phyloP scores from a whole-genome alignment of 2,888 invertebrate genomes.

The Falcaria lacertinaria region DNA sequence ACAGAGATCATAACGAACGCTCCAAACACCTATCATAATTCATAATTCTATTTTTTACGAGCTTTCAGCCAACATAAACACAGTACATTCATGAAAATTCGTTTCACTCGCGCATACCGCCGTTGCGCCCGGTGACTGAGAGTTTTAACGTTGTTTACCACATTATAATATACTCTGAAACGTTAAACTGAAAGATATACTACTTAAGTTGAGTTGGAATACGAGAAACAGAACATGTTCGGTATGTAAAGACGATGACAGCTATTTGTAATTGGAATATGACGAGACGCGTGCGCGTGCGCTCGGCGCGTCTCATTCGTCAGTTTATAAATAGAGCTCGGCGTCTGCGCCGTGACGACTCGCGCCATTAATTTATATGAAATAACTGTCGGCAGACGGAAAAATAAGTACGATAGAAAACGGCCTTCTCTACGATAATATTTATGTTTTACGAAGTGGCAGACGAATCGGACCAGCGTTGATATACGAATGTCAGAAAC shows the following conservation, averaged over 20 bases:
- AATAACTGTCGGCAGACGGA: slow-evolving; percentile 79
- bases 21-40: slow-evolving; percentile 68
- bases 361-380: slow-evolving; percentile 80
- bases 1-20: slow-evolving; percentile 57
- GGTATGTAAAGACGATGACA: slow-evolving; percentile 68
- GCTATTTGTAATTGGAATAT: slow-evolving; percentile 79
- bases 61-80: slow-evolving; percentile 29
- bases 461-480: slow-evolving; percentile 50
- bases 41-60: slow-evolving; percentile 73
- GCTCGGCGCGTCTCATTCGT: slow-evolving; percentile 77
- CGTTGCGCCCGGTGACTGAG: slow-evolving; percentile 14
- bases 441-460: slow-evolving; percentile 76
- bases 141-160: slow-evolving; percentile 20
- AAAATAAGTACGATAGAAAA: slow-evolving; percentile 75
- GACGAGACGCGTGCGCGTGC: slow-evolving; percentile 75
- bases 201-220: slow-evolving; percentile 43
- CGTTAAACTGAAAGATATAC: slow-evolving; percentile 38
- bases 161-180: slow-evolving; percentile 26
- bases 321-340: slow-evolving; percentile 77
- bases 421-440: slow-evolving; percentile 74
- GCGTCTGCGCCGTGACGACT: slow-evolving; percentile 79
- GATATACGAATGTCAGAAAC: slow-evolving; percentile 64
- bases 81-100: slow-evolving; percentile 42
- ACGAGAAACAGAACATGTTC: slow-evolving; percentile 47
- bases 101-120: slow-evolving; percentile 41